Base-by-base conservation (phyloP, 1,140 invertebrate species). In the Pseudomyrmex dendroicus region DNA sequence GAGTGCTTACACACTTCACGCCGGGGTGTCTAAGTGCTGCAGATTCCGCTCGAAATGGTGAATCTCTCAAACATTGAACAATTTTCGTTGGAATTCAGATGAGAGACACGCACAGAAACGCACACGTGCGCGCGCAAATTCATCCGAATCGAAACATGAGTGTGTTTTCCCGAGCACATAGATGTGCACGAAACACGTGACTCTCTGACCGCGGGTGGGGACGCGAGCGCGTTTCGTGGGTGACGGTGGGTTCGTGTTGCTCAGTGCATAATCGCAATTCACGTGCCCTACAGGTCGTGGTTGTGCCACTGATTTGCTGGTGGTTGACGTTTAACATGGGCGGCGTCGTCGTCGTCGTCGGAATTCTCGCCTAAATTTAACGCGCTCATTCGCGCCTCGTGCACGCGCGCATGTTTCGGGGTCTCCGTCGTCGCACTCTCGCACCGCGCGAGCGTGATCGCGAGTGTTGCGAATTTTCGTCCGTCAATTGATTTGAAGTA, bases 261-360 rank as follows among this genome's bases (percentile, higher is more conserved):
- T 92, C 89, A 89, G 91, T 92, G 87, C 83, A 84, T 90, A 90
- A 86, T 82, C 87, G 90, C 85, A 89, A 90, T 89, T 90, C 91
- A 89, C 87, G 86, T 87, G 88, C 73, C 86, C 66, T 84, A 56
- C 76, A 84, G 80, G 89, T 70, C 73, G 77, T 61, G 46, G 46
- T 48, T 22, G 17, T 78, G 84, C 59, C 84, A 78, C 35, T 82
- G 82, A 86, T 67, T 88, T 67, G 76, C 68, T 64, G 46, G 20
- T 20, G 72, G 50, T 74, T 74, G 59, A 84, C 86, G 70, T 74
- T 82, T 70, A 54, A 87, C 63, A 59, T 68, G 83, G 62, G 35
- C 73, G 63, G 22, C 57, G 25, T 66, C 46, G 70, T 44, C 22
- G 73, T 10, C 25, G 54, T 15, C 54, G 52, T 57, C 15, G 17